Evolutionary conservation across 2,888 invertebrate genomes (phyloP).

Genomic region (Hipparchia sbordonii): DNA sequence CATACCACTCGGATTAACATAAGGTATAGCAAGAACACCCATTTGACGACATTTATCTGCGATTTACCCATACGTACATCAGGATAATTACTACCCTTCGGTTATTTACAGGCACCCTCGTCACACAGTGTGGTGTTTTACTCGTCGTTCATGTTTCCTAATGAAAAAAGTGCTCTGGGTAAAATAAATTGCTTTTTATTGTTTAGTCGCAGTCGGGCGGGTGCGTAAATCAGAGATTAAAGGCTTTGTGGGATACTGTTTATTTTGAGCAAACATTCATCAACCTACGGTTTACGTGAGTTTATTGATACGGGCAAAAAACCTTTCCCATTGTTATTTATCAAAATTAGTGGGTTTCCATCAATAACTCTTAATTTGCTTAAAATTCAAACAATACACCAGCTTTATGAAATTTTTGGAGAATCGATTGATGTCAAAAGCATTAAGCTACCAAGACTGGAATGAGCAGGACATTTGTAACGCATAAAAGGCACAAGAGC

Average conservation of each 20-base stretch:
- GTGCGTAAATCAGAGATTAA: constrained; percentile 75
- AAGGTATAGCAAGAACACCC: constrained; percentile 29
- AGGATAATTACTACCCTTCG: constrained; percentile 72
- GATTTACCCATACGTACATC: constrained; percentile 54
- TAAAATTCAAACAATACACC: too few relatives aligned
- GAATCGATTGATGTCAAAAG: too few relatives aligned
- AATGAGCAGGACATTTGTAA: too few relatives aligned
- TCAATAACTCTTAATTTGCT: too few relatives aligned
- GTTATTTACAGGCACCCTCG: constrained; percentile 75
- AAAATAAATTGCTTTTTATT: constrained; percentile 79
- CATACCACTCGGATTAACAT: constrained; percentile 28
- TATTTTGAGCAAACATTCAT: constrained; percentile 50
- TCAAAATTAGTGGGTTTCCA: neutral
- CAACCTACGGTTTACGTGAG: constrained; percentile 12
- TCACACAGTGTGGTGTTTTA: constrained; percentile 48
- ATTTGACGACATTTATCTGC: constrained; percentile 44
- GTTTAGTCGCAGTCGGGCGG: constrained; percentile 63
- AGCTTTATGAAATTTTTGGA: too few relatives aligned
- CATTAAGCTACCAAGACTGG: too few relatives aligned
- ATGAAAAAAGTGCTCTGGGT: constrained; percentile 75
- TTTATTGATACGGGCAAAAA: constrained; percentile 42
- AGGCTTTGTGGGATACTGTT: constrained; percentile 65
- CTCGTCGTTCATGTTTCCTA: constrained; percentile 78
- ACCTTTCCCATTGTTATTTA: constrained; percentile 3
- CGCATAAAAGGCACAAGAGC: too few relatives aligned